Evolutionary conservation across 2,888 invertebrate species (phyloP).

Genomic region (Mycalesis mineus): DNA sequence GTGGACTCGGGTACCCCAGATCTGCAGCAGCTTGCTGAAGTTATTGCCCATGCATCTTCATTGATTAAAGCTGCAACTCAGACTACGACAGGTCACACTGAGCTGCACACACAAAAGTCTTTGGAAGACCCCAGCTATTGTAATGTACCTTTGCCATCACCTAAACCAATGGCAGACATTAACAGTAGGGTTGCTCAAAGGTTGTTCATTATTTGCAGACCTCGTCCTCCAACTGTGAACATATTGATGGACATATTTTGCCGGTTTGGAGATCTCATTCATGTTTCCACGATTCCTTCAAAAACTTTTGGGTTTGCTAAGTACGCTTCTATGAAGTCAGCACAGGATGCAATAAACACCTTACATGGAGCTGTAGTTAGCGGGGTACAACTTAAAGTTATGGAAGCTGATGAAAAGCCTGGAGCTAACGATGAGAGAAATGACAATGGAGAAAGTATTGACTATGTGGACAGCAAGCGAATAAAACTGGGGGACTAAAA

Average conservation of each 20-base stretch:
- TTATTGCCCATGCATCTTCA: constrained; percentile 86
- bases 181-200: constrained; percentile 81
- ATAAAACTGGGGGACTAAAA: constrained; percentile 39
- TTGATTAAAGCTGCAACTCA: constrained; percentile 82
- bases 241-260: constrained; percentile 91
- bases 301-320: constrained; percentile 96
- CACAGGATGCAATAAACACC: constrained; percentile 83
- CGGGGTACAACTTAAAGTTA: constrained; percentile 89
- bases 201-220: constrained; percentile 82
- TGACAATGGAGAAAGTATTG: constrained; percentile 35
- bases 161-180: constrained; percentile 81
- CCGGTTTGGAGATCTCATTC: constrained; percentile 93
- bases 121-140: constrained; percentile 60
- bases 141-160: constrained; percentile 84
- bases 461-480: constrained; percentile 51
- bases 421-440: constrained; percentile 33
- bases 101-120: constrained; percentile 22
- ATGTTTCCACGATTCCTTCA: constrained; percentile 91
- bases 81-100: constrained; percentile 34
- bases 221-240: constrained; percentile 83
- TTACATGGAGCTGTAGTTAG: constrained; percentile 91
- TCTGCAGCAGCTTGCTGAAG: constrained; percentile 84
- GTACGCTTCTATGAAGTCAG: constrained; percentile 87
- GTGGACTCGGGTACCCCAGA: constrained; percentile 63
- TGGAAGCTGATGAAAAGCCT: constrained; percentile 89